Evolutionary conservation across 2,797 vertebrate genomes (phyloP).

Genomic region (Merluccius polli): DNA sequence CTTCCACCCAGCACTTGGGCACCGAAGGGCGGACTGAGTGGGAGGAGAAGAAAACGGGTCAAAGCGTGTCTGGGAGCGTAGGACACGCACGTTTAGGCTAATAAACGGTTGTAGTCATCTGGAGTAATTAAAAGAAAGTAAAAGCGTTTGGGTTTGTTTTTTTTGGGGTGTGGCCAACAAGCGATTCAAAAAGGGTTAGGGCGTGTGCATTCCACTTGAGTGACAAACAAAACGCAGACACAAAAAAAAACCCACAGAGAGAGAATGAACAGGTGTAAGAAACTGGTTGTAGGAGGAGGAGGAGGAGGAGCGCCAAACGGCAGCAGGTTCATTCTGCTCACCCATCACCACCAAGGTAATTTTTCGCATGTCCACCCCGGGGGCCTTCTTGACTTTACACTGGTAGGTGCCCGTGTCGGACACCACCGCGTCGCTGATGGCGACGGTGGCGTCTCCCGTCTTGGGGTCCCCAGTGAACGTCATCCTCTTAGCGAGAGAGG

Average conservation of each 20-base stretch:
- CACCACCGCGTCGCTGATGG: conserved; percentile 61
- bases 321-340: conserved; percentile 50
- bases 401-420: conserved; percentile 85
- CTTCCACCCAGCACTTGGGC: conserved; percentile 76
- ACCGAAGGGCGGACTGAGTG: conserved; percentile 62
- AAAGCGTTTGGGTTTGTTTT: too few species aligned
- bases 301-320: not conserved
- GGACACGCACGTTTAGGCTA: not conserved
- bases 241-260: conserved; percentile 4
- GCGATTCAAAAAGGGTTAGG: not conserved
- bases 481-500: conserved; percentile 69
- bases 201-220: conserved; percentile 30
- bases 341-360: conserved; percentile 83
- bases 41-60: not conserved
- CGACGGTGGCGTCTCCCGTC: conserved; percentile 81
- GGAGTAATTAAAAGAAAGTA: not conserved
- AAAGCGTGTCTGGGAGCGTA: not conserved
- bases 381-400: conserved; percentile 90
- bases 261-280: conserved; percentile 51
- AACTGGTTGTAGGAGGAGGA: conserved; percentile 24
- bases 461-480: conserved; percentile 72
- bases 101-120: too few species aligned
- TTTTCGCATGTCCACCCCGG: conserved; percentile 79
- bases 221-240: conserved; percentile 23
- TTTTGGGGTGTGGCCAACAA: not conserved